Conservation (phyloP, 2,888 invertebrate genomes). For the Parnassius apollo region DNA sequence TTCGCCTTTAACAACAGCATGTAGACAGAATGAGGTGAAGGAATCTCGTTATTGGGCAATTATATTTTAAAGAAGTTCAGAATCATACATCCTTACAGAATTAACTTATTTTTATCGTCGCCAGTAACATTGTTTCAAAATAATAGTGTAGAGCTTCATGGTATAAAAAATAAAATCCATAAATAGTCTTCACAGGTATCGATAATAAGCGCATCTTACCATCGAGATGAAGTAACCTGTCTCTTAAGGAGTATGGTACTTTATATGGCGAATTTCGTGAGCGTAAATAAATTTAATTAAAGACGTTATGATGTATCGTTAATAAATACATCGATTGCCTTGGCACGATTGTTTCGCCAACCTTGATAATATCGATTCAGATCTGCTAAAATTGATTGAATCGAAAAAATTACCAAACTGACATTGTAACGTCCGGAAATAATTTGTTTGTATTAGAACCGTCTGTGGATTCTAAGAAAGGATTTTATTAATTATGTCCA, state of each 20-base stretch:
- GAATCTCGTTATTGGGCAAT: too few relatives aligned
- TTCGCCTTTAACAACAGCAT: too few relatives aligned
- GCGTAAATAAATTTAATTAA: constrained; percentile 8
- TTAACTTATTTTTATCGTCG: too few relatives aligned
- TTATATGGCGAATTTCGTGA: constrained; percentile 1
- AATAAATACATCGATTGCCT: constrained; percentile 11
- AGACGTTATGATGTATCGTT: constrained; percentile 11
- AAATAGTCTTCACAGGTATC: background rate
- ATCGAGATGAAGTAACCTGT: background rate
- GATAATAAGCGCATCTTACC: background rate
- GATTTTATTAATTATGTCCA: too few relatives aligned
- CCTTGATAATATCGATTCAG: constrained; percentile 5
- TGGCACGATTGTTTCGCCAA: constrained; percentile 12
- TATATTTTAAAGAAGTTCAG: too few relatives aligned
- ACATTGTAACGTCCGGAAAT: background rate
- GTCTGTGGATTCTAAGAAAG: too few relatives aligned
- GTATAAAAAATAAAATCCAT: background rate
- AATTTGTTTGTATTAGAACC: background rate
- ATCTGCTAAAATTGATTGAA: background rate
- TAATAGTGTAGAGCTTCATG: too few relatives aligned
- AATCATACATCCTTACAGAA: too few relatives aligned
- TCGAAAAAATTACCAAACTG: background rate
- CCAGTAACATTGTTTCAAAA: too few relatives aligned
- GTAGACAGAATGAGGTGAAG: too few relatives aligned
- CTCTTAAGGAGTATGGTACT: background rate